Conservation (phyloP, 2,888 invertebrate genomes). For the Andrena marginata region DNA sequence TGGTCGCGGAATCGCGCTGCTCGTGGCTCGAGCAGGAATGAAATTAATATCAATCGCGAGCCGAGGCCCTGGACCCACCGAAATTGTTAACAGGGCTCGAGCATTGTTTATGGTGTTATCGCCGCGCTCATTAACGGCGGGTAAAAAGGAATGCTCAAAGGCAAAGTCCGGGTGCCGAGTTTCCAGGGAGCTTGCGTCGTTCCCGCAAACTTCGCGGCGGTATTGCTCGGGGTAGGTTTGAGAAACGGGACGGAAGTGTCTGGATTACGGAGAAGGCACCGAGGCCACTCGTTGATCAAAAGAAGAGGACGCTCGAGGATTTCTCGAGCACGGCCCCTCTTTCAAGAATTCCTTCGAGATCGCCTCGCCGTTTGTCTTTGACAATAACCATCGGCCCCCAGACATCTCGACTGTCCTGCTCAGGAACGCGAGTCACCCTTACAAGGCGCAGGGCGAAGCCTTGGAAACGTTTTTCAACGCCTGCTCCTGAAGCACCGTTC, state of each 20-base stretch:
- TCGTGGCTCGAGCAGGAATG: not conserved
- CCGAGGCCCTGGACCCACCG: no score
- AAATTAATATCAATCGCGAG: not conserved
- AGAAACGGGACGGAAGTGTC: not conserved
- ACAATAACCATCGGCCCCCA: constrained; percentile 57
- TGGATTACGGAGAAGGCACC: constrained; percentile 41
- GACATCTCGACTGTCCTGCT: constrained; percentile 15
- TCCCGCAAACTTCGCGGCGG: no score
- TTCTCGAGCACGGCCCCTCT: constrained; percentile 38
- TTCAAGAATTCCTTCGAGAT: constrained; percentile 55
- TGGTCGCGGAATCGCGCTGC: not conserved
- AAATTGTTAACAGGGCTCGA: not conserved
- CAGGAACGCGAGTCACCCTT: not conserved
- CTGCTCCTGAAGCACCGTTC: not conserved
- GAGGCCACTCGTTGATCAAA: constrained; percentile 59
- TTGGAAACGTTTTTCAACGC: not conserved
- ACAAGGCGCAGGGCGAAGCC: not conserved
- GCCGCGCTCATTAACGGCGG: no score
- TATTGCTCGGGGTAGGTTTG: no score
- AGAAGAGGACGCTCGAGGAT: constrained; percentile 54
- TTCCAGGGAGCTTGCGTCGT: no score
- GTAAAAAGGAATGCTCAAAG: no score
- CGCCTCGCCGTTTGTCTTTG: constrained; percentile 54
- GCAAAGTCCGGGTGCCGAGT: no score
- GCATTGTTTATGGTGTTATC: not conserved